phyloP scores from a whole-genome alignment of 2,113 vertebrate species.

The Hyla sarda region DNA sequence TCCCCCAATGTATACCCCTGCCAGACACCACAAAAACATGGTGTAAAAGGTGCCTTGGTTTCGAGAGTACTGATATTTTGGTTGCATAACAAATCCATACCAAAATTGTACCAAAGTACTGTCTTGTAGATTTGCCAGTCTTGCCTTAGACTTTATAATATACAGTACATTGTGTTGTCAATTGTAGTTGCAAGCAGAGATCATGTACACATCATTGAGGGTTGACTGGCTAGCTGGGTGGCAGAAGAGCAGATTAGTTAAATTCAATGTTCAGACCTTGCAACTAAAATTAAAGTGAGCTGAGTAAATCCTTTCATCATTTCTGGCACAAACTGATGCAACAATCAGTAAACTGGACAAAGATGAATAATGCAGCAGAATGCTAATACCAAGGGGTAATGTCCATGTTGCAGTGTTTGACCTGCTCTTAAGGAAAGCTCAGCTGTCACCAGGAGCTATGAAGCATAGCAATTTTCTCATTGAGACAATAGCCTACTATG shows the following conservation, averaged over 20 bases:
- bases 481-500: slow-evolving; percentile 18
- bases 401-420: slow-evolving; percentile 48
- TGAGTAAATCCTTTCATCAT: slow-evolving; percentile 31
- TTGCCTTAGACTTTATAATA: background rate
- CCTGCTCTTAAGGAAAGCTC: slow-evolving; percentile 36
- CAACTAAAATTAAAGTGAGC: background rate
- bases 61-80: no score
- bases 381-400: slow-evolving; percentile 42
- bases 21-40: no score
- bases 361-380: slow-evolving; percentile 43
- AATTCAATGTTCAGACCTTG: background rate
- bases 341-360: slow-evolving; percentile 52
- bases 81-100: no score
- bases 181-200: background rate
- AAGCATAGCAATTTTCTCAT: slow-evolving; percentile 43
- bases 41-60: no score
- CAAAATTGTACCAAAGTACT: no score
- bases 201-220: background rate
- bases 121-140: no score
- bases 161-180: background rate
- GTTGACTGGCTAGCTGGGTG: background rate
- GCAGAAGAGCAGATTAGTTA: background rate
- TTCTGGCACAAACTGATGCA: slow-evolving; percentile 42
- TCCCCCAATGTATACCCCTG: no score
- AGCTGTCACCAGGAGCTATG: slow-evolving; percentile 29